Evolutionary conservation across 2,797 vertebrate species (phyloP).

Genomic region (Morelia viridis): DNA sequence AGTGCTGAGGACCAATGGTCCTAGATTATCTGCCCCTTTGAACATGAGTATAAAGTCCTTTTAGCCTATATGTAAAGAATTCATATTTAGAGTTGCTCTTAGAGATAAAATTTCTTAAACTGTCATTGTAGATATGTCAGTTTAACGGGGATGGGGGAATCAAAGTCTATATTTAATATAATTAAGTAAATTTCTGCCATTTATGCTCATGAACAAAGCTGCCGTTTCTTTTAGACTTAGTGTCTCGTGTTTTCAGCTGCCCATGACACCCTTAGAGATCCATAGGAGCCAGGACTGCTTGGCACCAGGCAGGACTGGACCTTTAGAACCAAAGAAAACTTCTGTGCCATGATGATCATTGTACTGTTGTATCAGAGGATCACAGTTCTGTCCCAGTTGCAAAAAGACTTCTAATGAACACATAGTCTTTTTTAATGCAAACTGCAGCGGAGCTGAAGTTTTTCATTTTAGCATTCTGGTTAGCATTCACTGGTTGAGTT

Average conservation of each 20-base stretch:
- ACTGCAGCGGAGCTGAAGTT: slow-evolving; percentile 16
- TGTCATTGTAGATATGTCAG: background rate
- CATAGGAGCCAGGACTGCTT: background rate
- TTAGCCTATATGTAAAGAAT: background rate
- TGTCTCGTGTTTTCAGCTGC: background rate
- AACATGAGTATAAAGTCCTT: background rate
- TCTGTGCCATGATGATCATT: background rate
- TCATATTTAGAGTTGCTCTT: background rate
- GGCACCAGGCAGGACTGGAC: background rate
- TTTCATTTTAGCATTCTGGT: slow-evolving; percentile 20
- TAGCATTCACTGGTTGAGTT: slow-evolving; percentile 17
- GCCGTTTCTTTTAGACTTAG: background rate
- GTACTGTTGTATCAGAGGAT: background rate
- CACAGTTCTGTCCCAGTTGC: background rate
- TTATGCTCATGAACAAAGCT: background rate
- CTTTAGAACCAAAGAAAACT: background rate
- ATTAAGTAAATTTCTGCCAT: background rate
- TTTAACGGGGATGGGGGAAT: background rate
- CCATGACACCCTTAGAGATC: background rate
- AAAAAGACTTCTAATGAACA: background rate
- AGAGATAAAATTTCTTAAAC: background rate
- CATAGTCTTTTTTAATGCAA: background rate
- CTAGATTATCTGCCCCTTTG: background rate
- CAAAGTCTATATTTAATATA: background rate
- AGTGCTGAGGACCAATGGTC: background rate